Base-by-base conservation (phyloP, 2,113 vertebrate genomes). In the Naja naja region DNA sequence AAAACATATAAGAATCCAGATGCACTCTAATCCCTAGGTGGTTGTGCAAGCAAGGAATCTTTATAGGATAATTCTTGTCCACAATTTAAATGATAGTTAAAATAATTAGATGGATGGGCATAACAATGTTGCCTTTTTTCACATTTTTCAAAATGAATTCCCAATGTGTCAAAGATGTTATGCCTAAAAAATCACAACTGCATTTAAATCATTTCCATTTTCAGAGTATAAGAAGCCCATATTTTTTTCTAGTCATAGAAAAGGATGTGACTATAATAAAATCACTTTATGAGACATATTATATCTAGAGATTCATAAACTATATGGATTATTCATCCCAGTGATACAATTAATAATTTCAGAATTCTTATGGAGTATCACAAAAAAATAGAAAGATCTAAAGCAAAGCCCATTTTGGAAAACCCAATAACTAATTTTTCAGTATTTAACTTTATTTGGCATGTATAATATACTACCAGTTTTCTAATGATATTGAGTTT, bases 221-320 rank as follows among this genome's bases (percentile, higher is more conserved):
- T 58, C 81, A 94, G 43, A 0, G 0, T 7, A 27, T 93, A 55
- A 18, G 11, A 12, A 96, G 94, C 94, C 95, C 95, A 93, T 94
- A 93, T 94, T 49, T 39, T 39, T 88, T 88, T 87, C 9, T 92
- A 93, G 93, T 69, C 56, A 96, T 34, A 0, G 89, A 90, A 92
- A 96, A 81, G 34, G 74, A 81, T 81, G 43, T 43, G 91, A 85
- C 93, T 60, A 95, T 91, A 92, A 30, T 39, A 95, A 94, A 96
- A 95, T 90, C 85, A 93, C 93, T 45, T 11, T 49, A 94, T 91
- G 93, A 8, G 94, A 94, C 87, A 96, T 93, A 94, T 91, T 87
- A 92, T 89, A 91, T 27, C 69, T 90, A n/a, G 25, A 81, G 43
- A 81, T 25, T 34, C 18, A 89, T 81, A 56, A 49, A 85, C 39